phyloP scores from a whole-genome alignment of 1,140 invertebrate species.

The Sogatella furcifera region DNA sequence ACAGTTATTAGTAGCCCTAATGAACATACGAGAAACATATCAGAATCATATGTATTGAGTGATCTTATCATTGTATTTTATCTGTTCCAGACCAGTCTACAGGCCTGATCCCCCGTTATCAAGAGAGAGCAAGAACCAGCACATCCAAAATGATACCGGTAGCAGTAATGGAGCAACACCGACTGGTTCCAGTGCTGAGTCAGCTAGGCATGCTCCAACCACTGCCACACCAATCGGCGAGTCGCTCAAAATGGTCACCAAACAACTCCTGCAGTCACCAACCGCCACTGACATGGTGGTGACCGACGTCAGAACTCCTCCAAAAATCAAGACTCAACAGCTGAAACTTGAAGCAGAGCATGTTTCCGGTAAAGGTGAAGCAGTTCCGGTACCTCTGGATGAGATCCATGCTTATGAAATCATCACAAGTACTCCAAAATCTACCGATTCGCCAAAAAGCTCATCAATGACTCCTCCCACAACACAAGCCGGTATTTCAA shows the following conservation, averaged over 20 bases:
- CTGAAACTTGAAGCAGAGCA: constrained; percentile 9
- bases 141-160: constrained; percentile 9
- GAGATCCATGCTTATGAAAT: constrained; percentile 26
- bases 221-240: constrained; percentile 33
- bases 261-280: constrained; percentile 34
- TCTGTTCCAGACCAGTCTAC: constrained; percentile 16
- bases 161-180: constrained; percentile 28
- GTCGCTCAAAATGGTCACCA: constrained; percentile 42
- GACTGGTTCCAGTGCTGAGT: constrained; percentile 27
- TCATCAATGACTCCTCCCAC: constrained; percentile 37
- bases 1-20: too few relatives aligned
- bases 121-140: constrained; percentile 19
- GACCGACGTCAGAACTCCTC: constrained; percentile 46
- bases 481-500: constrained; percentile 53
- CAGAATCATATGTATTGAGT: too few relatives aligned
- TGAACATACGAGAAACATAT: too few relatives aligned
- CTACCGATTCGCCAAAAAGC: constrained; percentile 22
- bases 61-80: too few relatives aligned
- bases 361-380: constrained; percentile 34
- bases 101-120: neutral
- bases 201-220: constrained; percentile 14
- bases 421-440: constrained; percentile 29
- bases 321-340: constrained; percentile 38
- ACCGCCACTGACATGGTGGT: constrained; percentile 30
- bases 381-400: constrained; percentile 41